These are phyloP conservation scores for Napeogenes inachia DNA, from an alignment of 2,888 invertebrate genomes.

Conservation along the genomic window DNA sequence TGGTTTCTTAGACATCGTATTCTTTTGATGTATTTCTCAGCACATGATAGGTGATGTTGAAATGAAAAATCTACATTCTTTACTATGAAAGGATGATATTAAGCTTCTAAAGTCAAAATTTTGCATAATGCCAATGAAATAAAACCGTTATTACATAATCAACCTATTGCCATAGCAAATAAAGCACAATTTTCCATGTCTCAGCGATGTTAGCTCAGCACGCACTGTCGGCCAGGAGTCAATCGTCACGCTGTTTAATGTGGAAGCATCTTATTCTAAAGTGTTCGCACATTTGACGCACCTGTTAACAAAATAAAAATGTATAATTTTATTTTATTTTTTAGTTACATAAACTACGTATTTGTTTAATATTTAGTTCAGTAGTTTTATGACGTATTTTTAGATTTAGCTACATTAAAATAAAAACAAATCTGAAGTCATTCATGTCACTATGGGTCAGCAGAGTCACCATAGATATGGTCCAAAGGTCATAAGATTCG, in stretches of 20 bases:
- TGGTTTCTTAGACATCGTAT: too few species aligned
- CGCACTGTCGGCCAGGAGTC: constrained; percentile 72
- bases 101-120: too few species aligned
- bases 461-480: too few species aligned
- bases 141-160: not conserved
- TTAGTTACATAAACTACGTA: too few species aligned
- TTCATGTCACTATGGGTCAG: too few species aligned
- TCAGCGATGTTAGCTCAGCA: constrained; percentile 58
- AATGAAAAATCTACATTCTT: too few species aligned
- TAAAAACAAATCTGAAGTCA: too few species aligned
- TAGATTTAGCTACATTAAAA: too few species aligned
- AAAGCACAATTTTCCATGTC: not conserved
- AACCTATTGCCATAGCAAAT: not conserved
- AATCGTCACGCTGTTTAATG: constrained; percentile 71
- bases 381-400: not conserved
- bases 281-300: constrained; percentile 95
- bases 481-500: too few species aligned
- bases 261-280: constrained; percentile 93
- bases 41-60: too few species aligned
- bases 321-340: not conserved
- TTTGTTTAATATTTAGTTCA: not conserved
- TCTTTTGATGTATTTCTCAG: too few species aligned
- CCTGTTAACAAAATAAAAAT: constrained; percentile 74
- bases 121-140: not conserved
- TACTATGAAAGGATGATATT: too few species aligned